Base-by-base conservation (phyloP, 2,888 invertebrate species). In the Neoscelio sp. region DNA sequence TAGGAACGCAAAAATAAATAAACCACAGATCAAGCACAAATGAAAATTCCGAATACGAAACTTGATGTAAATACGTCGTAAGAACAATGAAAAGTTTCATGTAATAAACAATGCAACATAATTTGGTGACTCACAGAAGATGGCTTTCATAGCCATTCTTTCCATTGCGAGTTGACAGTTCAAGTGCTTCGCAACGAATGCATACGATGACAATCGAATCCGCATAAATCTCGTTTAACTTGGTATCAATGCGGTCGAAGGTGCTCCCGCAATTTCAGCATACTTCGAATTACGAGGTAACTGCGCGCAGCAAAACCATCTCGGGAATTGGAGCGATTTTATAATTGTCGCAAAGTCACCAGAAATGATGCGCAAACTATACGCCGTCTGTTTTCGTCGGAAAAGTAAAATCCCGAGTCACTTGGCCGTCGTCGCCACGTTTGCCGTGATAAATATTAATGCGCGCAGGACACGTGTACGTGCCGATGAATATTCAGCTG, bases 361-460 rank as follows among this genome's bases (percentile, higher is more conserved):
- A 52, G 54, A 64, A 77, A 77, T 70, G 70, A 70, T 50, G 58
- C 64, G 52, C 42, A 30, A 60, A 71, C 23, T 42, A 44, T 44
- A 40, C 44, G 48, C 17, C 26, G 64, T n/a, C 7, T 23, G 23
- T 7, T n/a, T 50, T 40, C 26, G 26, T 5, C n/a, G 38, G 26
- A 38, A 60, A 60, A 73, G 67, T 64, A 62, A 78, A 78, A 70
- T 65, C 33, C 64, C 13, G 50, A 78, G 78, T 58, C 74, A 65
- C 79, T 78, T 70, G 73, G 80, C 67, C 56, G 74, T 40, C 54
- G 62, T 58, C 77, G 75, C 62, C 77, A 68, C 73, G 80, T 81
- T 82, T 75, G 77, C 56, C 65, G 68, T 78, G 82, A 85, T 85
- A 85, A 85, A 86, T 85, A 85, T 86, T 86, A 85, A 85, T 83